A percentile compares a stretch with the other conserved stretches of the same genome.
phyloP scores from a whole-genome alignment of 2,888 invertebrate genomes.

The Dolomedes plantarius region DNA sequence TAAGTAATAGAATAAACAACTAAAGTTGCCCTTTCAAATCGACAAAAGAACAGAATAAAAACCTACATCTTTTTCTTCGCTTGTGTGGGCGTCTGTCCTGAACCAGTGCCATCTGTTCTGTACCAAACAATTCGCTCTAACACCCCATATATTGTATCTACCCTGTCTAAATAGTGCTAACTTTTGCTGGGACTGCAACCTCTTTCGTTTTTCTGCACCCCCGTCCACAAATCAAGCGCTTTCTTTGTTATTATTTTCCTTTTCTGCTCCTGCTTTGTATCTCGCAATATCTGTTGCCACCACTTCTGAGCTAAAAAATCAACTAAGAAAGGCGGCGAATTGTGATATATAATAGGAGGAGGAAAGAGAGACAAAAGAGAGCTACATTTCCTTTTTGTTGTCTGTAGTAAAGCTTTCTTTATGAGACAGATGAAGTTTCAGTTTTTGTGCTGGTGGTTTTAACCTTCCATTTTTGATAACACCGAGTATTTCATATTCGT shows the following conservation, averaged over 20 bases:
- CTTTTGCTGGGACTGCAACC: slow-evolving; percentile 58
- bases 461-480: too few relatives aligned
- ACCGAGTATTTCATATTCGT: too few relatives aligned
- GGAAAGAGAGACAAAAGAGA: too few relatives aligned
- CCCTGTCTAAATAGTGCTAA: slow-evolving; percentile 68
- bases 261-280: slow-evolving; percentile 1
- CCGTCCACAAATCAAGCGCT: slow-evolving; percentile 49
- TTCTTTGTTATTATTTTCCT: slow-evolving; percentile 10
- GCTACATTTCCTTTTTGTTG: too few relatives aligned
- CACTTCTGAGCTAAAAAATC: neutral
- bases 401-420: too few relatives aligned
- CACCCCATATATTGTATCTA: slow-evolving; percentile 66
- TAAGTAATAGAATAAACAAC: neutral
- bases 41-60: slow-evolving; percentile 10
- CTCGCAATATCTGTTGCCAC: neutral
- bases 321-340: too few relatives aligned
- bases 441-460: too few relatives aligned
- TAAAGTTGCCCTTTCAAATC: neutral
- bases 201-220: slow-evolving; percentile 60
- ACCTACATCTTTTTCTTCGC: neutral
- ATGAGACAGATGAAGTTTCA: too few relatives aligned
- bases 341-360: too few relatives aligned
- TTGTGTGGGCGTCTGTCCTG: slow-evolving; percentile 59
- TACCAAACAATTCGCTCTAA: slow-evolving; percentile 66
- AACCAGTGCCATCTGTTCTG: slow-evolving; percentile 56